phyloP scores from a whole-genome alignment of 2,113 vertebrate genomes.

The Theropithecus gelada region DNA sequence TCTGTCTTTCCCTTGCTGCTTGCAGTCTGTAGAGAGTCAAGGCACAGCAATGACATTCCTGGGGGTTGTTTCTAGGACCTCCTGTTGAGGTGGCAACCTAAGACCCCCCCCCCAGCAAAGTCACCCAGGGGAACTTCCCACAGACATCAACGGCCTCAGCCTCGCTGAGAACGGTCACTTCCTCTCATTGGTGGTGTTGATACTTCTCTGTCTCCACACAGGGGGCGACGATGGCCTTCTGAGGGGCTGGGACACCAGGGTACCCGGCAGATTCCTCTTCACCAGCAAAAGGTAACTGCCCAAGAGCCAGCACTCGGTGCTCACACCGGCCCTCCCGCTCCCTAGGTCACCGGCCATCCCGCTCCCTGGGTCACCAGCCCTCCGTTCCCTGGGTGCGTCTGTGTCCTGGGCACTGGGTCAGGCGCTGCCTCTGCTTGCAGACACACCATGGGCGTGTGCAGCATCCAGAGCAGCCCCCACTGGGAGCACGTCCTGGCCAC shows the following conservation, averaged over 20 bases:
- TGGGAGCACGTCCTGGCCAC: constrained; percentile 92
- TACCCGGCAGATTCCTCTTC: constrained; percentile 83
- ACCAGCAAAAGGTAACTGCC: constrained; percentile 88
- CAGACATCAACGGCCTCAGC: accelerated
- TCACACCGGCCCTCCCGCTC: no score
- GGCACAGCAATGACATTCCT: not conserved
- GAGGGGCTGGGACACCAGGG: constrained; percentile 94
- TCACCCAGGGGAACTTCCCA: no score
- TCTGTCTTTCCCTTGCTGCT: not conserved
- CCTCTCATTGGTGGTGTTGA: no score
- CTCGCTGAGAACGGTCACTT: accelerated
- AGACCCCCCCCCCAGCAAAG: no score
- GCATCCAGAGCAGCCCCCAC: constrained; percentile 94
- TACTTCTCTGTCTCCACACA: constrained; percentile 66
- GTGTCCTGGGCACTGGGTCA: accelerated
- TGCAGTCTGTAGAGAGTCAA: not conserved
- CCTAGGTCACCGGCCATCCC: accelerated
- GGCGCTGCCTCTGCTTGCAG: constrained; percentile 72
- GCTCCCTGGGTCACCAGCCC: no score
- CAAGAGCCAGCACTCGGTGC: accelerated
- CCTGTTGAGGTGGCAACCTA: not conserved
- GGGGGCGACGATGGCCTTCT: constrained; percentile 96
- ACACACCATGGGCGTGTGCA: constrained; percentile 97
- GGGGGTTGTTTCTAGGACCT: not conserved
- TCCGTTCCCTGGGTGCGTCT: accelerated